Percentiles rank a stretch among this genome's conserved stretches.
Conservation (phyloP, 2,797 vertebrate species). For the Pseudochirops corinnae region DNA sequence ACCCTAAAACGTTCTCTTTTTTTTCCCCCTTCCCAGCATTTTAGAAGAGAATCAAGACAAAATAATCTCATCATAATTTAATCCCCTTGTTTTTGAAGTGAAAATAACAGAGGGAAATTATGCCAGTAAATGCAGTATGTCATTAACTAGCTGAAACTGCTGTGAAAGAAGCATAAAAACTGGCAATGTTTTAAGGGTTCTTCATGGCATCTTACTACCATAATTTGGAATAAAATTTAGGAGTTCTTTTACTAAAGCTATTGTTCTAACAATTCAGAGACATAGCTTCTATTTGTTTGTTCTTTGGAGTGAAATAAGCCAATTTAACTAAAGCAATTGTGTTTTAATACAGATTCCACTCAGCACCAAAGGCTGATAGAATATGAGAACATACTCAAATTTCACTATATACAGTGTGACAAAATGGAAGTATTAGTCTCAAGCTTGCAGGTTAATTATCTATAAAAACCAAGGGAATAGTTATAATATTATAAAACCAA, state of each 20-base stretch:
- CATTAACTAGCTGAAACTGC: constrained; percentile 2
- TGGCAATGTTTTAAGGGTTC: not conserved
- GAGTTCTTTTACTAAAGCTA: constrained; percentile 38
- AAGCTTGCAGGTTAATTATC: constrained; percentile 44
- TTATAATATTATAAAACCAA: constrained; percentile 41
- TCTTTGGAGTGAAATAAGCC: constrained; percentile 48
- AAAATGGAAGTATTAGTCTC: constrained; percentile 49
- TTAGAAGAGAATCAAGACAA: not conserved
- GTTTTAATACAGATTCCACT: constrained; percentile 53
- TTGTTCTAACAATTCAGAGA: constrained; percentile 18
- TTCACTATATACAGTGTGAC: constrained; percentile 43
- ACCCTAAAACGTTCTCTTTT: not conserved
- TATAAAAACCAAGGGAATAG: constrained; percentile 44
- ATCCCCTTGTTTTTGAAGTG: constrained; percentile 3
- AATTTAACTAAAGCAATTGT: constrained; percentile 21
- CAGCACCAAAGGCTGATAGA: constrained; percentile 1
- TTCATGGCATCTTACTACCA: constrained; percentile 14
- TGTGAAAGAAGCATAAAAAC: constrained; percentile 25
- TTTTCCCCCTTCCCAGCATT: not conserved
- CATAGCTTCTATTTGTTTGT: not conserved
- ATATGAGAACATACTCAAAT: constrained; percentile 21
- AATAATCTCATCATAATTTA: not conserved
- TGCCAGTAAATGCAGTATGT: not conserved
- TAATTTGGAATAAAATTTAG: constrained; percentile 42
- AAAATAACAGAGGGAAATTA: constrained; percentile 6